Conservation (phyloP, 1,140 invertebrate species). For the Lordiphosa mommai region DNA sequence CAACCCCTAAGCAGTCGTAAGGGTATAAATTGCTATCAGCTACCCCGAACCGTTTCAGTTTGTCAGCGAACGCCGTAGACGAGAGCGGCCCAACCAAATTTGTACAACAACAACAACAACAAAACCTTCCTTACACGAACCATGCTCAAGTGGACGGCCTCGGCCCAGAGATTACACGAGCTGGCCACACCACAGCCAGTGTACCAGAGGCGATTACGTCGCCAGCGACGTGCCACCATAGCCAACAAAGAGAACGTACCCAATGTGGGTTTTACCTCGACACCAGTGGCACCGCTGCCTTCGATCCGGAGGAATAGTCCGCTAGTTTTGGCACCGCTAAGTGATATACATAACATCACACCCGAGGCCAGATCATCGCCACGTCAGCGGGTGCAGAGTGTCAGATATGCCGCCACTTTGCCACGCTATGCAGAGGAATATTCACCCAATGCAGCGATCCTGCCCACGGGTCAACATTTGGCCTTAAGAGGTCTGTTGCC, state of each 20-base stretch:
- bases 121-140: background rate
- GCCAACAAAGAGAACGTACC: slow-evolving; percentile 60
- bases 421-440: slow-evolving; percentile 69
- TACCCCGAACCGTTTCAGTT: slow-evolving; percentile 59
- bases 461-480: slow-evolving; percentile 64
- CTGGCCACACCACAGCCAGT: slow-evolving; percentile 4
- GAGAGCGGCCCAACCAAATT: slow-evolving; percentile 25
- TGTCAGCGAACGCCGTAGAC: slow-evolving; percentile 69
- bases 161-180: slow-evolving; percentile 50
- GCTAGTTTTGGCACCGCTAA: slow-evolving; percentile 59
- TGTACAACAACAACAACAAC: slow-evolving; percentile 6
- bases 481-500: slow-evolving; percentile 55
- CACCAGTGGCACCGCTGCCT: slow-evolving; percentile 44
- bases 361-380: slow-evolving; percentile 28
- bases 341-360: slow-evolving; percentile 68
- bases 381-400: slow-evolving; percentile 36
- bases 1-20: slow-evolving; percentile 45
- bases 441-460: slow-evolving; percentile 43
- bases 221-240: slow-evolving; percentile 40
- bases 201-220: slow-evolving; percentile 13
- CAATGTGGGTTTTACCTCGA: slow-evolving; percentile 48
- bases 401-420: slow-evolving; percentile 61
- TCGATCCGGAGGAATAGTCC: slow-evolving; percentile 57
- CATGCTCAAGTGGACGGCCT: slow-evolving; percentile 77
- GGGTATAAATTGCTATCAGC: slow-evolving; percentile 53